Evolutionary conservation across 2,113 vertebrate genomes (phyloP).

Genomic region (Gracilinanus agilis): DNA sequence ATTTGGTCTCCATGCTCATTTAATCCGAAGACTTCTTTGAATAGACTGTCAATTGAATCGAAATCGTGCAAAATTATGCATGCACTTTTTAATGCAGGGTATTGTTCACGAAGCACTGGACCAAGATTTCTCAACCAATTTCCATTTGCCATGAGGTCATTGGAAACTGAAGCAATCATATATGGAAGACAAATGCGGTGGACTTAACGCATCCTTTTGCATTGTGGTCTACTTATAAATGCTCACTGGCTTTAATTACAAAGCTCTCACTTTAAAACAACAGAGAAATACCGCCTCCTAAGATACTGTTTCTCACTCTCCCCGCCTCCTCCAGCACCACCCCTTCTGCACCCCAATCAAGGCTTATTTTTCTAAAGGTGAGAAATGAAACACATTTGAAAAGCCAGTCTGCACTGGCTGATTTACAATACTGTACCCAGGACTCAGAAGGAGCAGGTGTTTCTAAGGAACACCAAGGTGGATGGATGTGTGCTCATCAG

Average conservation of each 20-base stretch:
- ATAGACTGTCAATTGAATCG: slow-evolving; percentile 87
- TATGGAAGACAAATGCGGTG: slow-evolving; percentile 80
- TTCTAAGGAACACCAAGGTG: slow-evolving; percentile 41
- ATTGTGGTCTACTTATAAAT: slow-evolving; percentile 61
- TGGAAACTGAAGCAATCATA: slow-evolving; percentile 83
- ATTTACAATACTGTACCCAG: slow-evolving; percentile 26
- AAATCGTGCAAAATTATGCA: slow-evolving; percentile 91
- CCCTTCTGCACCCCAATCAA: slow-evolving; percentile 30
- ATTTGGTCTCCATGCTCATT: slow-evolving; percentile 90
- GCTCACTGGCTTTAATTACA: slow-evolving; percentile 54
- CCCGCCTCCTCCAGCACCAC: neutral
- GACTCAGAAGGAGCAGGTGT: slow-evolving; percentile 56
- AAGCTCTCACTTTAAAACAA: slow-evolving; percentile 64
- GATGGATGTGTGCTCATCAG: slow-evolving; percentile 42
- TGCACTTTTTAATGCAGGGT: slow-evolving; percentile 89
- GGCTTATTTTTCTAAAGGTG: slow-evolving; percentile 52
- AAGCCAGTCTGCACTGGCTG: slow-evolving; percentile 48
- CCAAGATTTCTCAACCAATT: slow-evolving; percentile 87
- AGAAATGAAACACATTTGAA: slow-evolving; percentile 28
- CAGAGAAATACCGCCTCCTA: slow-evolving; percentile 39
- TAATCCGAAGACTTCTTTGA: slow-evolving; percentile 87
- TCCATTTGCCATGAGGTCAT: slow-evolving; percentile 87
- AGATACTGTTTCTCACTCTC: slow-evolving; percentile 44
- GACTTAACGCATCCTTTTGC: slow-evolving; percentile 62
- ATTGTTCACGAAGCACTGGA: slow-evolving; percentile 87